Evolutionary conservation across 2,113 vertebrate genomes (phyloP).

Genomic region (Ceyx cyanopectus): DNA sequence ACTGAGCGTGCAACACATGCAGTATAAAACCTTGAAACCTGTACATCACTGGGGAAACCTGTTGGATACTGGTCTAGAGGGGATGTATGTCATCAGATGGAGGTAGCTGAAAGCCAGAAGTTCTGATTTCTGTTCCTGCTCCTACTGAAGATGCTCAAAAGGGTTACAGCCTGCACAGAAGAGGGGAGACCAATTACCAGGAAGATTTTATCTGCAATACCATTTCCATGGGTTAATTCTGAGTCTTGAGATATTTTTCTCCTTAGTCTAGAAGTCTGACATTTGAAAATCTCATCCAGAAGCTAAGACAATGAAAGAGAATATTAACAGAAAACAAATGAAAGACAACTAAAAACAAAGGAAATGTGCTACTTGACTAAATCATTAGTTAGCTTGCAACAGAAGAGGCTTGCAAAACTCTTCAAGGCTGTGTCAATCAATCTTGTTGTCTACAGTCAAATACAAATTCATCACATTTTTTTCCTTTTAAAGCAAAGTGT

Average conservation of each 20-base stretch:
- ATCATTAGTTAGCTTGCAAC: background rate
- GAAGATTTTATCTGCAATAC: background rate
- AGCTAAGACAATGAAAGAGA: background rate
- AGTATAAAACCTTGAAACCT: background rate
- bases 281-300: background rate
- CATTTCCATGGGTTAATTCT: background rate
- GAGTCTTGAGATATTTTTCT: background rate
- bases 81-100: accelerated
- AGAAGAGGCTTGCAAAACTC: background rate
- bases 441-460: background rate
- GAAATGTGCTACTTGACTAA: background rate
- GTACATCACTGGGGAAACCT: background rate
- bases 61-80: background rate
- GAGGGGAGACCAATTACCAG: background rate
- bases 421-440: background rate
- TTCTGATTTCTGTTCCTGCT: background rate
- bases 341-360: background rate
- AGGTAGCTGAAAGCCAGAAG: background rate
- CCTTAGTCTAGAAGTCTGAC: background rate
- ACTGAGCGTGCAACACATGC: background rate
- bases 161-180: background rate
- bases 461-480: background rate
- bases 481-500: background rate
- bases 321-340: background rate
- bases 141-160: background rate